These are phyloP conservation scores for Oreotrochilus melanogaster DNA, from an alignment of 2,113 vertebrate species.

Conservation along the genomic window DNA sequence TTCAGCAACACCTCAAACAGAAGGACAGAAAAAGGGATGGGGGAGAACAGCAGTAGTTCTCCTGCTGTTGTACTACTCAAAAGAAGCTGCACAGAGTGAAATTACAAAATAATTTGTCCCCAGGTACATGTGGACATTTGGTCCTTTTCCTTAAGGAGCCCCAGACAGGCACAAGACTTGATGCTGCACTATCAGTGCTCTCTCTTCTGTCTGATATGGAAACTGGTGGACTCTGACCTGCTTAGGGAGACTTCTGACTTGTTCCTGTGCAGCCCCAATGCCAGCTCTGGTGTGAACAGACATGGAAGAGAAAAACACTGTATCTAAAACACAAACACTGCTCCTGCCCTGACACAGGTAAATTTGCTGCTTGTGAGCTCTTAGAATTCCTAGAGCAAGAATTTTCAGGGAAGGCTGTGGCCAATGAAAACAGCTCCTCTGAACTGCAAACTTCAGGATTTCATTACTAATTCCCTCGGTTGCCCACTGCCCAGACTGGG, in stretches of 20 bases:
- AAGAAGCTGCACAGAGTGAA: not conserved
- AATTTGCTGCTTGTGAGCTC: not conserved
- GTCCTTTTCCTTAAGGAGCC: not conserved
- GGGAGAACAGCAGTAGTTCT: not conserved
- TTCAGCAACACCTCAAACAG: not conserved
- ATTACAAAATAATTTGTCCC: not conserved
- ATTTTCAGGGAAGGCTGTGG: not conserved
- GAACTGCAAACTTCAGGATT: not conserved
- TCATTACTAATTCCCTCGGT: not conserved
- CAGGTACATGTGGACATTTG: not conserved
- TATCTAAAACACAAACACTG: not conserved
- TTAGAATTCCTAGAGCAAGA: not conserved
- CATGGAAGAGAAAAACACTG: not conserved
- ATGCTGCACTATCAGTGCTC: not conserved
- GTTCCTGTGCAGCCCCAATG: not conserved
- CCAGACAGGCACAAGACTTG: not conserved
- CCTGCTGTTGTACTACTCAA: accelerated
- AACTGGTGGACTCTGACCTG: not conserved
- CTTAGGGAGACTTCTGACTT: not conserved
- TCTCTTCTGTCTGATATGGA: not conserved
- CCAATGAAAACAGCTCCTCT: not conserved
- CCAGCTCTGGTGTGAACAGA: not conserved
- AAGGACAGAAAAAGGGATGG: not conserved
- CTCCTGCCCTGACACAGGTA: not conserved
- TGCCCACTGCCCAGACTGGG: not conserved